These are phyloP conservation scores for Paralichthys olivaceus DNA, from an alignment of 2,113 vertebrate species.

Conservation along the genomic window DNA sequence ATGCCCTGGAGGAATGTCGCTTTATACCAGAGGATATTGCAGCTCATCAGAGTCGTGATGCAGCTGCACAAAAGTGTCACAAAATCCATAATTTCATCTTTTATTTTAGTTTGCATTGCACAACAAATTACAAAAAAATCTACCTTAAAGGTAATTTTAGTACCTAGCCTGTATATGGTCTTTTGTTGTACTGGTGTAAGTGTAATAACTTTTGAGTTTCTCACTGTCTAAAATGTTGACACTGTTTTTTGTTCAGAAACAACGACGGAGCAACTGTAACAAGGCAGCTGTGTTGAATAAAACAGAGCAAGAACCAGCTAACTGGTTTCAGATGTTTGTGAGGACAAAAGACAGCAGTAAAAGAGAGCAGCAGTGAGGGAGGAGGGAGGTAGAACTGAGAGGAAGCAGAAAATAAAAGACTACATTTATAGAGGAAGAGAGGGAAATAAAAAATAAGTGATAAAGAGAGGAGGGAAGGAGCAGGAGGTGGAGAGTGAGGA, in stretches of 20 bases:
- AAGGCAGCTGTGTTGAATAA: conserved; percentile 52
- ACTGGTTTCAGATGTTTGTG: conserved; percentile 67
- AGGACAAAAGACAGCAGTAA: conserved; percentile 27
- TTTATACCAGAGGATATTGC: conserved; percentile 54
- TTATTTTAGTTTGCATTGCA: not conserved
- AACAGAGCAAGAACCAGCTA: conserved; percentile 43
- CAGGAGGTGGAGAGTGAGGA: not conserved
- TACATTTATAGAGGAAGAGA: conserved; percentile 17
- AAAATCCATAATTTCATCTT: not conserved
- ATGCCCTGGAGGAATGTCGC: conserved; percentile 42
- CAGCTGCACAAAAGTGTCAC: conserved; percentile 43
- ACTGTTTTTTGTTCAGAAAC: conserved; percentile 11
- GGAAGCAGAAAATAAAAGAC: not conserved
- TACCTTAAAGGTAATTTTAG: too few species aligned
- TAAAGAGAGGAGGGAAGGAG: conserved; percentile 18
- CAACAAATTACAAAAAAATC: not conserved
- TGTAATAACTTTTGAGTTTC: conserved; percentile 24
- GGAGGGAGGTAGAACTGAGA: not conserved
- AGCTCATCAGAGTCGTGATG: conserved; percentile 25
- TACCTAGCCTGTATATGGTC: not conserved
- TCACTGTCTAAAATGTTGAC: conserved; percentile 13
- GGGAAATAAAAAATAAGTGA: conserved; percentile 11
- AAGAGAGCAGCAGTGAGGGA: not conserved
- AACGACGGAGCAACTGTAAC: not conserved
- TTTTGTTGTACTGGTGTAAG: conserved; percentile 19